These are phyloP conservation scores for Mesaphorura yosii DNA, from an alignment of 1,140 invertebrate species.

Conservation along the genomic window DNA sequence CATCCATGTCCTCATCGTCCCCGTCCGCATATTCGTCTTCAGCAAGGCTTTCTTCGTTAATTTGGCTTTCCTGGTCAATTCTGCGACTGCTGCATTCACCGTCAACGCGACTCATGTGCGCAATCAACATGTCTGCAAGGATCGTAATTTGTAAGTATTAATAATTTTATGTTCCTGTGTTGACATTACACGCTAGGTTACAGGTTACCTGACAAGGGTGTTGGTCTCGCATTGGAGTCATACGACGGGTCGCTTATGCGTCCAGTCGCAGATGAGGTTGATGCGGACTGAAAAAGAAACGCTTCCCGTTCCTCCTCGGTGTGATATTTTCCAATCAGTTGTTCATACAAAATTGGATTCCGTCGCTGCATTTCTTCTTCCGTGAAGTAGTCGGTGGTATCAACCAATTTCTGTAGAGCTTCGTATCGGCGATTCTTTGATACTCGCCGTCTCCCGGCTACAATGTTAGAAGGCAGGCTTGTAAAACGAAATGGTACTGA, in stretches of 20 bases:
- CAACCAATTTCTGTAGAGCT: slow-evolving; percentile 61
- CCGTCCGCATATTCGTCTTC: slow-evolving; percentile 33
- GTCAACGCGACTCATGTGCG: slow-evolving; percentile 43
- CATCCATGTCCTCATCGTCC: slow-evolving; percentile 35
- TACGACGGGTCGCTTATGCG: too few species aligned
- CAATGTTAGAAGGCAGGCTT: slow-evolving; percentile 2
- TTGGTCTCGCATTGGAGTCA: slow-evolving; percentile 2
- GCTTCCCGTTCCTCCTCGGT: slow-evolving; percentile 57
- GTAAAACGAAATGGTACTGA: not conserved
- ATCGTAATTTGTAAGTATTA: too few species aligned
- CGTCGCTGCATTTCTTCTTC: slow-evolving; percentile 84
- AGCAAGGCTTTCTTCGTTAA: slow-evolving; percentile 42
- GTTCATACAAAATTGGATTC: slow-evolving; percentile 77
- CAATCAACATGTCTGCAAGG: slow-evolving; percentile 39
- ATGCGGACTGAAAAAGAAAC: slow-evolving; percentile 18
- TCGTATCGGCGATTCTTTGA: slow-evolving; percentile 69
- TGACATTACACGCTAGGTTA: too few species aligned
- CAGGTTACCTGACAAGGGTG: too few species aligned
- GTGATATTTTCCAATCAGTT: slow-evolving; percentile 72
- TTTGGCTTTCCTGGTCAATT: slow-evolving; percentile 44
- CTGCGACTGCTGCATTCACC: slow-evolving; percentile 41
- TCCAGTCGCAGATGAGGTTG: not conserved
- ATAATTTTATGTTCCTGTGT: too few species aligned
- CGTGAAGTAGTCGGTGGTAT: slow-evolving; percentile 67
- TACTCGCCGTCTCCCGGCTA: slow-evolving; percentile 39